Evolutionary conservation across 2,113 vertebrate genomes (phyloP).

Genomic region (Ptilorrhoa leucosticta): DNA sequence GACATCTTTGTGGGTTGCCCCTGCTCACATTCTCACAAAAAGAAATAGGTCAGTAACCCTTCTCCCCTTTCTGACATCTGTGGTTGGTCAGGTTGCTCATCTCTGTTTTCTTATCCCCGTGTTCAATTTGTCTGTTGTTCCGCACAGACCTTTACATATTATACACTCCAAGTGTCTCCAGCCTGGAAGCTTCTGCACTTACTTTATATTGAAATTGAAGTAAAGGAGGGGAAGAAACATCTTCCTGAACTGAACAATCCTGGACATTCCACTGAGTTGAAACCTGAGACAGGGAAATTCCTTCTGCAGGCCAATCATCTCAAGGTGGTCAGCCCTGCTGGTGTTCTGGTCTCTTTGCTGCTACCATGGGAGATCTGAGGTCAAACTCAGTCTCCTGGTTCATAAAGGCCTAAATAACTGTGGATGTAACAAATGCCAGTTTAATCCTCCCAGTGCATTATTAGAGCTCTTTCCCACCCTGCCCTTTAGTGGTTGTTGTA

Average conservation of each 20-base stretch:
- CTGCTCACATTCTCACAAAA: not conserved
- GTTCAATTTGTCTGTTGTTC: not conserved
- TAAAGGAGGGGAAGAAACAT: not conserved
- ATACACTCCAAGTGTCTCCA: not conserved
- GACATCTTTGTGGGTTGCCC: not conserved
- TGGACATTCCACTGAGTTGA: not conserved
- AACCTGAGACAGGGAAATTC: not conserved
- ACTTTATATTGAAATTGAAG: not conserved
- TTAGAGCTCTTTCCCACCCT: not conserved
- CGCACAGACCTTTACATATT: not conserved
- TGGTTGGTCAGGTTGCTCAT: not conserved
- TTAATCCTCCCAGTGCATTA: not conserved
- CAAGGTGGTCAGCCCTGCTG: not conserved
- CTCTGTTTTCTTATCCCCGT: not conserved
- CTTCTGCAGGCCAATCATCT: not conserved
- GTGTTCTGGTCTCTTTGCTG: not conserved
- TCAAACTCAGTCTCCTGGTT: not conserved
- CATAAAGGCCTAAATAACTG: not conserved
- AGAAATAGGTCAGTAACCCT: not conserved
- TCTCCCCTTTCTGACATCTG: not conserved
- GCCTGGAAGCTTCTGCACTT: not conserved
- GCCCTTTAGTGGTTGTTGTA: not conserved
- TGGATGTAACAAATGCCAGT: not conserved
- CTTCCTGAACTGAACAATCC: not conserved
- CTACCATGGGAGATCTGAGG: not conserved